Conservation (phyloP, 2,797 vertebrate species). For the Adelosebastes latens region DNA sequence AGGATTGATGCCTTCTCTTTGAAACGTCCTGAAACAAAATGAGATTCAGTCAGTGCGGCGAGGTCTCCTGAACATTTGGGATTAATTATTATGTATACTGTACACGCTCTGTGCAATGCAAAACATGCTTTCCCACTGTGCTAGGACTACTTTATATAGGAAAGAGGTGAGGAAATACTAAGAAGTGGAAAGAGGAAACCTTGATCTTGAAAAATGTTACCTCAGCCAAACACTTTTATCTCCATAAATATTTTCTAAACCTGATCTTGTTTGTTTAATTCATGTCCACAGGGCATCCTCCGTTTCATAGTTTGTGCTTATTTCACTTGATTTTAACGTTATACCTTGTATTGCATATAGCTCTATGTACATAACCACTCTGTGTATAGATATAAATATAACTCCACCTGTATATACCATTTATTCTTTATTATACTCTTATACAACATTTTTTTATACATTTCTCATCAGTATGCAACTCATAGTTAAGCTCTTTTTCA, state of each 20-base stretch:
- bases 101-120: no score
- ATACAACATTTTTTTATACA: no score
- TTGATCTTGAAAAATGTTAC: background rate
- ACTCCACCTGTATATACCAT: no score
- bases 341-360: background rate
- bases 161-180: background rate
- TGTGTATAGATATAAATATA: no score
- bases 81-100: background rate
- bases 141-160: background rate
- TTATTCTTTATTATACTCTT: no score
- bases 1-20: conserved; percentile 96
- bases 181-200: background rate
- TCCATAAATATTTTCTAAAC: background rate
- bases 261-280: background rate
- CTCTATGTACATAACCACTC: no score
- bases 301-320: background rate
- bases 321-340: background rate
- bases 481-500: no score
- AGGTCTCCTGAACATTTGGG: background rate
- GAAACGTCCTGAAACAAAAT: conserved; percentile 87
- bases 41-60: background rate
- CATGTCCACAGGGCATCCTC: background rate
- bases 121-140: background rate
- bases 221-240: background rate
- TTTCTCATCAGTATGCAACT: no score